Evolutionary conservation across 1,140 invertebrate genomes (phyloP).

Genomic region (Nixonia krombeini): DNA sequence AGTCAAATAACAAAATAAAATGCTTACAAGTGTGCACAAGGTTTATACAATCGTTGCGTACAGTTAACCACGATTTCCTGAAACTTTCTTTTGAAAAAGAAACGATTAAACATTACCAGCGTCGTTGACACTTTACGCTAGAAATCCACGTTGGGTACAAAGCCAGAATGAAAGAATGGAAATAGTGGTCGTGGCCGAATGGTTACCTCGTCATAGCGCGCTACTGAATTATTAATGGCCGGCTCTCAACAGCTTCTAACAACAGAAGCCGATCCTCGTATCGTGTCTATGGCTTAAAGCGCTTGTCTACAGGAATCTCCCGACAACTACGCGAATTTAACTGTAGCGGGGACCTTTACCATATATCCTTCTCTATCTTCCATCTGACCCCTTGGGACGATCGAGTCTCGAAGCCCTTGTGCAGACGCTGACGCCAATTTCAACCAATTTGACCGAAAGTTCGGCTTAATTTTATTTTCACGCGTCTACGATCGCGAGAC

Average conservation of each 20-base stretch:
- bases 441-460: constrained; percentile 76
- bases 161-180: too few relatives aligned
- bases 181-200: constrained; percentile 34
- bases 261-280: too few relatives aligned
- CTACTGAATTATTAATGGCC: constrained; percentile 49
- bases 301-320: constrained; percentile 20
- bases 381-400: constrained; percentile 52
- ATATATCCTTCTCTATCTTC: constrained; percentile 18
- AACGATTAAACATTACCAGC: constrained; percentile 28
- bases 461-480: constrained; percentile 75
- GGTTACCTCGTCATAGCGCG: constrained; percentile 42
- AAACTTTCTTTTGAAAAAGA: too few relatives aligned
- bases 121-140: not conserved
- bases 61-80: too few relatives aligned
- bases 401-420: constrained; percentile 57
- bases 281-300: constrained; percentile 32
- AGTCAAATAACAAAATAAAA: too few relatives aligned
- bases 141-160: too few relatives aligned
- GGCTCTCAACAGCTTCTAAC: constrained; percentile 39
- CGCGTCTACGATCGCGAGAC: constrained; percentile 64
- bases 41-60: too few relatives aligned
- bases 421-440: constrained; percentile 71
- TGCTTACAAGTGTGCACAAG: too few relatives aligned
- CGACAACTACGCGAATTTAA: constrained; percentile 27
- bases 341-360: constrained; percentile 19